Base-by-base conservation (phyloP, 1,140 invertebrate genomes). In the Pogonomyrmex barbatus region DNA sequence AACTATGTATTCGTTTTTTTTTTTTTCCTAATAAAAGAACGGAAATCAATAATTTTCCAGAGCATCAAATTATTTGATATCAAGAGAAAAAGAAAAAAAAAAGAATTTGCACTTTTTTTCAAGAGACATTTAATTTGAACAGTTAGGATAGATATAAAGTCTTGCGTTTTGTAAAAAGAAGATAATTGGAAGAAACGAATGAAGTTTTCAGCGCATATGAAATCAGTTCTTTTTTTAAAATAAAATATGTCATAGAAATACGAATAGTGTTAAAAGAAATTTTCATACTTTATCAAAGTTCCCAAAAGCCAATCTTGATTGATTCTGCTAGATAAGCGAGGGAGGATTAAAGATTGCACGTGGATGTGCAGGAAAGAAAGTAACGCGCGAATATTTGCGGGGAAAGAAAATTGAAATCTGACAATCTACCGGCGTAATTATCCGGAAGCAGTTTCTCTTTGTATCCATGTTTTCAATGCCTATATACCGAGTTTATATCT, bases 391-490 rank as follows among this genome's bases (percentile, higher is more conserved):
- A 81, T 24, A 68, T 79, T 50, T n/a, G 6, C 33, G 10, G 12
- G 30, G 50, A 58, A 14, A 58, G 12, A 73, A 82, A 60, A 73
- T 82, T 58, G 67, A 82, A 30, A 71, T 39, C 67, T 71, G 50
- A 71, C 52, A 33, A 82, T 73, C 68, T 58, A 58, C 24, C 30
- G 17, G 10, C 42, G 14, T 83, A 60, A 83, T 83, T 60, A 60
- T 73, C 54, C 68, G 79, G 54, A 83, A 83, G 42, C 47, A 75
- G 79, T 75, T 83, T 83, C 68, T 83, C 68, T 39, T 39, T 17
- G 14, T 36, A 60, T 60, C 17, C 47, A 58, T 33, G 30, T 75
- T 52, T 65, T 54, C 47, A 50, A 30, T 79, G 9, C 39, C 17
- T 75, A 14, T n/a, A 42, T 12, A 8, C 42, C 24, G 24, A 39